phyloP scores from a whole-genome alignment of 2,797 vertebrate species.

The Acanthurus lineatus region DNA sequence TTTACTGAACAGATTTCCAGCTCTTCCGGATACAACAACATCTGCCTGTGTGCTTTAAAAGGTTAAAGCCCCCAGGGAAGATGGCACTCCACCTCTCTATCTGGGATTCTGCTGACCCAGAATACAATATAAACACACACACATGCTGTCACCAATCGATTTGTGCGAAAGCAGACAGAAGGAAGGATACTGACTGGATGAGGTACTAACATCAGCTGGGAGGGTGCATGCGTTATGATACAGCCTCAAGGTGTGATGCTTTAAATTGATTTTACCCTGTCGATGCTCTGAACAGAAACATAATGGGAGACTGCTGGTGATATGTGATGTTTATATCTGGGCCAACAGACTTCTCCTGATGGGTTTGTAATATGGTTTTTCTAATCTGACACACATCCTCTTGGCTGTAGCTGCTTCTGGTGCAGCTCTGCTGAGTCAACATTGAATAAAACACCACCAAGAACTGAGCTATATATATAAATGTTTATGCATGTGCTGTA shows the following conservation, averaged over 20 bases:
- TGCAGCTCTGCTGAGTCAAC: constrained; percentile 31
- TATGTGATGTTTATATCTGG: constrained; percentile 45
- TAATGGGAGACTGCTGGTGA: constrained; percentile 44
- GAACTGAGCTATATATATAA: constrained; percentile 14
- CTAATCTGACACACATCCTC: constrained; percentile 53
- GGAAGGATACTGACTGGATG: constrained; percentile 27
- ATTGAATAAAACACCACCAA: neutral
- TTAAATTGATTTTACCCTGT: constrained; percentile 42
- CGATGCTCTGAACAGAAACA: constrained; percentile 34
- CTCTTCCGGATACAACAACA: constrained; percentile 35
- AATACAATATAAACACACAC: constrained; percentile 74
- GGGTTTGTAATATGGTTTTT: constrained; percentile 65
- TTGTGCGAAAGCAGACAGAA: constrained; percentile 47
- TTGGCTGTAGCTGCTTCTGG: constrained; percentile 17
- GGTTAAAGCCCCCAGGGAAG: constrained; percentile 53
- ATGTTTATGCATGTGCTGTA: constrained; percentile 31
- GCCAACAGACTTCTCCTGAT: constrained; percentile 55
- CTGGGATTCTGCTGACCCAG: constrained; percentile 78
- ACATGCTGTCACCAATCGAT: constrained; percentile 69
- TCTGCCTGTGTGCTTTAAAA: constrained; percentile 54
- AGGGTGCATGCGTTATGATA: constrained; percentile 1
- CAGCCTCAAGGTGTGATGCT: constrained; percentile 34
- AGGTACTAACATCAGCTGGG: constrained; percentile 28
- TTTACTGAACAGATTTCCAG: constrained; percentile 48
- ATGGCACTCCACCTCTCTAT: constrained; percentile 51